phyloP scores from a whole-genome alignment of 2,797 vertebrate genomes.

The Thalassophryne amazonica region DNA sequence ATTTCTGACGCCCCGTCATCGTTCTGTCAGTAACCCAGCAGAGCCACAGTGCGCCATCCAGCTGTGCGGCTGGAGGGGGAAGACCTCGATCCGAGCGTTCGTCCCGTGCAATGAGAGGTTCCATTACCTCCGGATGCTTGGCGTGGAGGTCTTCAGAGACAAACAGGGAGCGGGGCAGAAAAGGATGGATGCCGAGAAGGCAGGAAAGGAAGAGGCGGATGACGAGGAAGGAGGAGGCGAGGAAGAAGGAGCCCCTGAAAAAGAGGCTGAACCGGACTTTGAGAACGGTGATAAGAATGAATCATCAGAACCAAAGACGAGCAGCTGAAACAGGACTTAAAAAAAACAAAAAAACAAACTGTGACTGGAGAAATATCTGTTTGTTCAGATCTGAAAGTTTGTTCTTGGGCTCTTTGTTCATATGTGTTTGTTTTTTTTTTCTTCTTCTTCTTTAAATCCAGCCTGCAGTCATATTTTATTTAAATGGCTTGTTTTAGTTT shows the following conservation, averaged over 20 bases:
- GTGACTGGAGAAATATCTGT: too few species aligned
- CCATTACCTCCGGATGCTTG: conserved; percentile 96
- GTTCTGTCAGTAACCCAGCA: conserved; percentile 72
- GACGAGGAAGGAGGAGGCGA: conserved; percentile 2
- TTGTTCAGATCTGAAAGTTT: conserved; percentile 3
- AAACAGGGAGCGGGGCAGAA: conserved; percentile 69
- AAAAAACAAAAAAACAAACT: too few species aligned
- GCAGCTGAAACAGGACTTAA: neutral
- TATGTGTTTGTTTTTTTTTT: neutral
- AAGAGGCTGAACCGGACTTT: conserved; percentile 17
- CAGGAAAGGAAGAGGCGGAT: conserved; percentile 16
- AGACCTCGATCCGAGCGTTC: conserved; percentile 94
- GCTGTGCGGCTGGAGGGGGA: conserved; percentile 96
- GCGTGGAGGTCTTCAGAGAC: conserved; percentile 85
- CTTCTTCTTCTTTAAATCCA: neutral
- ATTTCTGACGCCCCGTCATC: neutral
- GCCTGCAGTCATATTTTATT: conserved; percentile 25
- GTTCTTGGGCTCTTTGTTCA: neutral
- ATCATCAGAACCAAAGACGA: conserved; percentile 34
- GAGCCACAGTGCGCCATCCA: conserved; percentile 92
- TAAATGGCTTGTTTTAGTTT: conserved; percentile 48
- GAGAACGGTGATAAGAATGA: conserved; percentile 30
- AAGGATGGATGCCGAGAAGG: conserved; percentile 49
- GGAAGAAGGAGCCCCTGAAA: conserved; percentile 8
- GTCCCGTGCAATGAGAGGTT: conserved; percentile 93